Conservation (phyloP, 92 coral and sea anemone species). For the Bergia puertoricense region DNA sequence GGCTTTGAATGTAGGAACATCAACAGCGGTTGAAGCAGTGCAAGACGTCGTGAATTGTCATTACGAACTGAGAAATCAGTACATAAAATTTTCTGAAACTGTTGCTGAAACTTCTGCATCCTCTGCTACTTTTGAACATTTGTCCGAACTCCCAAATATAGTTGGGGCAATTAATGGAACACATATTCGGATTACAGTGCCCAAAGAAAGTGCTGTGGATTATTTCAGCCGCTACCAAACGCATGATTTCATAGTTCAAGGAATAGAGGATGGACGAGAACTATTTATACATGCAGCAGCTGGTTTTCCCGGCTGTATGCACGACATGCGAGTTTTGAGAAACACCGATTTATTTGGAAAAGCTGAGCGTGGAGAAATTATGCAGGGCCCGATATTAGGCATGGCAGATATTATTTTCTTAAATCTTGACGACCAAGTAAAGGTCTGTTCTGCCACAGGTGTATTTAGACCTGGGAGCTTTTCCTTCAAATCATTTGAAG, state of each 20-base stretch:
- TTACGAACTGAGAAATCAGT: constrained; percentile 20
- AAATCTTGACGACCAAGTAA: constrained; percentile 47
- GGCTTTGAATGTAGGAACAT: constrained; percentile 20
- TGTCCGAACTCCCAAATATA: constrained; percentile 11
- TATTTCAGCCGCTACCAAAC: neutral
- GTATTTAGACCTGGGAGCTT: constrained; percentile 52
- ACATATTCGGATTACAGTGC: neutral
- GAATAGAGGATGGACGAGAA: neutral
- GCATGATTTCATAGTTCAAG: neutral
- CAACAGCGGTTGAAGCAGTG: neutral
- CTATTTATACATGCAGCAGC: constrained; percentile 17
- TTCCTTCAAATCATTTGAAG: constrained; percentile 45
- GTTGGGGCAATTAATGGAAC: constrained; percentile 13
- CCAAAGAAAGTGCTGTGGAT: neutral
- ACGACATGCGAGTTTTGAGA: constrained; percentile 6
- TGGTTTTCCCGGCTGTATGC: constrained; percentile 22
- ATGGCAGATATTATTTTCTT: constrained; percentile 53
- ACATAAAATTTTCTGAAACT: constrained; percentile 17
- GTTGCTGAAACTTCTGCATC: constrained; percentile 16
- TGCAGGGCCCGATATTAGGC: constrained; percentile 39
- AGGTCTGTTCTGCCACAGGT: constrained; percentile 58
- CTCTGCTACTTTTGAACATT: constrained; percentile 1
- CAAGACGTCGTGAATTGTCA: constrained; percentile 27
- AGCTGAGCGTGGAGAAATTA: constrained; percentile 10
- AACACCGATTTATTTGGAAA: constrained; percentile 17